A percentile compares a stretch with the other conserved stretches of the same genome.
Conservation (phyloP, 2,113 vertebrate genomes). For the Chrysochloris asiatica region DNA sequence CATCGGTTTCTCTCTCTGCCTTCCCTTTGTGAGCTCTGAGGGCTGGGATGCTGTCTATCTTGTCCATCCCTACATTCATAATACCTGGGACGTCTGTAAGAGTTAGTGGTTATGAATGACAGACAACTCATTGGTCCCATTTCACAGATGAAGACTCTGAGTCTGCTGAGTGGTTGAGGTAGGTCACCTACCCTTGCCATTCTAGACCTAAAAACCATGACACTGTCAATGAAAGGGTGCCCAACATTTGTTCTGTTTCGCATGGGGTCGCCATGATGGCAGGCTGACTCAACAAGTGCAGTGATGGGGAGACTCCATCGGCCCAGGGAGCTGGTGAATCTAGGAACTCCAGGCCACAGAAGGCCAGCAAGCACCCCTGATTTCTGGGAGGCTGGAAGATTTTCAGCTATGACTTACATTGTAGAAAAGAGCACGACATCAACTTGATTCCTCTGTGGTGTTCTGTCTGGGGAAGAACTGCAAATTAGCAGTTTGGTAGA, state of each 20-base stretch:
- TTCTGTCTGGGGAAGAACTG: constrained; percentile 34
- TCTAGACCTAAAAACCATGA: not conserved
- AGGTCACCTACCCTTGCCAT: not conserved
- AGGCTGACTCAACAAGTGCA: not conserved
- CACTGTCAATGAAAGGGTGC: too few species aligned
- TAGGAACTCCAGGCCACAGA: not conserved
- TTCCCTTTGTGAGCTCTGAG: not conserved
- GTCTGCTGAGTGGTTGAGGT: not conserved
- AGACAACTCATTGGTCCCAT: not conserved
- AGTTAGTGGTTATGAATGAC: not conserved
- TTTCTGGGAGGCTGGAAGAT: not conserved
- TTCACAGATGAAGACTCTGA: not conserved
- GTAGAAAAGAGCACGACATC: constrained; percentile 47
- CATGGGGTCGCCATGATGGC: not conserved
- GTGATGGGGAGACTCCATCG: not conserved
- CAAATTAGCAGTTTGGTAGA: constrained; percentile 27
- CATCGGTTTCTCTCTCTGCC: too few species aligned
- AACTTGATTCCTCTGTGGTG: not conserved
- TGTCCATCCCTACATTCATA: too few species aligned
- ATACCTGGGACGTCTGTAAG: not conserved
- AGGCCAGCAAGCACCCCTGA: not conserved
- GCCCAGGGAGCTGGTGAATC: not conserved
- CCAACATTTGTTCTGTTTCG: not conserved
- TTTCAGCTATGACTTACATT: not conserved
- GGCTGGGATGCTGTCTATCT: not conserved